Evolutionary conservation across 1,140 invertebrate species (phyloP), one percentile per base, ranked within the genome.

Genomic region (Diorhabda carinulata): DNA sequence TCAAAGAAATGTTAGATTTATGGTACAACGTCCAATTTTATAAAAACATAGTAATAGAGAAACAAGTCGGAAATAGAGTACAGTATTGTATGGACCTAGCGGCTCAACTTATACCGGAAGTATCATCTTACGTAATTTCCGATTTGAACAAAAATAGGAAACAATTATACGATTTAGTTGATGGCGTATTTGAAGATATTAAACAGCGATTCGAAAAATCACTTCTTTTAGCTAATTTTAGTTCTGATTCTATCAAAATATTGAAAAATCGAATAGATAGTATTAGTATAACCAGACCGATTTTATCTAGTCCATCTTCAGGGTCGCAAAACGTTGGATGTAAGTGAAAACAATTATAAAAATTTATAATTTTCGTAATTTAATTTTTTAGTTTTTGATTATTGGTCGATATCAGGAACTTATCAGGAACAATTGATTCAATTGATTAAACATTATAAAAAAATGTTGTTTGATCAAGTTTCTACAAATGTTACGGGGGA

Each of bases 1-100:
- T 61, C 4, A 40, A 43, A 61, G 59, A 61, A 10, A 61, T 61
- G 6, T 40, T 61, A 5, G 42, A 61, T n/a, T 43, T 61, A 61
- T 61, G 59, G 59, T 41, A 43, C 59, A 61, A 8, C 40, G 42
- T 61, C 8, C 59, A 61, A 61, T 40, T 8, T 5, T 61, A 61
- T 9, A 61, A 61, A 61, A 61, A 61, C 42, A 41, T 43, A 5
- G 59, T 61, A 5, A 43, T 61, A 2, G 59, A 61, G 5, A 61
- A 9, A 61, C 25, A 61, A 43, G 41, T 40, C 3, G 25, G 6
- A 9, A 43, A 61, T 41, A 10, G n/a, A 61, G 59, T 9, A 61
- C 25, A 40, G 5, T 40, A 41, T 41, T 61, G 59, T 9, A 61
- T 61, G 10, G 8, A 43, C 25, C 59, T 40, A 40, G 40, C 25